A percentile compares a stretch with the other conserved stretches of the same genome.
phyloP scores from a whole-genome alignment of 2,888 invertebrate genomes.

The Polymixis lichenea region DNA sequence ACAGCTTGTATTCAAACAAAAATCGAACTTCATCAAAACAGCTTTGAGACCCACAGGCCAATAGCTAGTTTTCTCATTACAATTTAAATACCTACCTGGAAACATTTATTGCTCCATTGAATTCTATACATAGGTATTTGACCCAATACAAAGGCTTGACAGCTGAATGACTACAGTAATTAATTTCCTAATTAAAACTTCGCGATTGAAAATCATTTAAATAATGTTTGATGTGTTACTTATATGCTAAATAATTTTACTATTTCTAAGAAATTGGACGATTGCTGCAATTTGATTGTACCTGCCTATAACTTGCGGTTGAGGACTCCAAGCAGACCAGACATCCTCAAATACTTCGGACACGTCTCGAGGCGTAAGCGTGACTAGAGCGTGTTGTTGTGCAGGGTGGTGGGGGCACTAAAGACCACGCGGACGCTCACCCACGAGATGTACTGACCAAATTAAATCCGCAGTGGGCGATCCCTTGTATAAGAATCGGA shows the following conservation, averaged over 20 bases:
- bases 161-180: conserved; percentile 51
- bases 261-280: background rate
- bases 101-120: conserved; percentile 18
- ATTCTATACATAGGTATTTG: conserved; percentile 28
- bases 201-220: conserved; percentile 22
- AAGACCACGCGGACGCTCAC: too few species aligned
- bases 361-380: too few species aligned
- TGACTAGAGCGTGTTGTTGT: too few species aligned
- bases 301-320: background rate
- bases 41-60: background rate
- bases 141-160: conserved; percentile 37
- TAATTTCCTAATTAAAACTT: conserved; percentile 48
- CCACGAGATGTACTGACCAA: too few species aligned
- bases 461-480: too few species aligned
- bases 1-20: too few species aligned
- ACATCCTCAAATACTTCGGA: too few species aligned
- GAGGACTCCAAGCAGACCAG: too few species aligned
- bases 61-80: background rate
- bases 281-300: background rate
- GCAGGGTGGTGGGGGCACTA: too few species aligned
- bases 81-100: background rate
- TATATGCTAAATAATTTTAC: background rate
- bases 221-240: background rate
- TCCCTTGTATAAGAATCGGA: too few species aligned
- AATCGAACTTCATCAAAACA: background rate